phyloP scores from a whole-genome alignment of 53 echinoderm and acorn worm genomes.

The Temnopleurus reevesii region DNA sequence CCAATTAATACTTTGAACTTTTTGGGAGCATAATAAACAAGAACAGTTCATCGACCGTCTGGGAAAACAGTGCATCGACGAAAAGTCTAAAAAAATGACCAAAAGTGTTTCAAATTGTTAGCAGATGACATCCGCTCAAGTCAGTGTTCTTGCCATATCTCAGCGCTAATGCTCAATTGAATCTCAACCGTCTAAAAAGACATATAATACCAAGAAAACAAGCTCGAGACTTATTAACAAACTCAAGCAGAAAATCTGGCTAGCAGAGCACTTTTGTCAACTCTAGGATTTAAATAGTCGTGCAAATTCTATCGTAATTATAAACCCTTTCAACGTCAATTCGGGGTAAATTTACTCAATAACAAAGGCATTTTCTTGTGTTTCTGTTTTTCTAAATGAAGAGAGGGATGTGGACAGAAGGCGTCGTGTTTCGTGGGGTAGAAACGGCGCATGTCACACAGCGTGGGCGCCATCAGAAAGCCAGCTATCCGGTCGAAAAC shows the following conservation, averaged over 20 bases:
- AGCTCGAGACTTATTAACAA: background rate
- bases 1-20: too few species aligned
- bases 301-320: background rate
- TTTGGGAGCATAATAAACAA: too few species aligned
- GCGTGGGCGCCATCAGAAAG: background rate
- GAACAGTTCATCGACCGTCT: background rate
- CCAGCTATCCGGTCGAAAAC: background rate
- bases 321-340: background rate
- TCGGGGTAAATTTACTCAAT: conserved; percentile 12
- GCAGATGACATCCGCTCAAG: background rate
- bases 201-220: conserved; percentile 5
- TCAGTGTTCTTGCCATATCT: background rate
- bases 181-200: background rate
- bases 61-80: background rate
- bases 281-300: background rate
- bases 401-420: background rate
- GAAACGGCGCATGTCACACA: background rate
- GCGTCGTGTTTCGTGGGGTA: background rate
- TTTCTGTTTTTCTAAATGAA: background rate
- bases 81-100: background rate
- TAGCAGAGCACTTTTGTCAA: background rate
- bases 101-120: background rate
- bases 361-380: background rate
- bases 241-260: conserved; percentile 1
- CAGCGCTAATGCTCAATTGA: background rate